Conservation (phyloP, 2,888 invertebrate species). For the Drosophila mettleri region DNA sequence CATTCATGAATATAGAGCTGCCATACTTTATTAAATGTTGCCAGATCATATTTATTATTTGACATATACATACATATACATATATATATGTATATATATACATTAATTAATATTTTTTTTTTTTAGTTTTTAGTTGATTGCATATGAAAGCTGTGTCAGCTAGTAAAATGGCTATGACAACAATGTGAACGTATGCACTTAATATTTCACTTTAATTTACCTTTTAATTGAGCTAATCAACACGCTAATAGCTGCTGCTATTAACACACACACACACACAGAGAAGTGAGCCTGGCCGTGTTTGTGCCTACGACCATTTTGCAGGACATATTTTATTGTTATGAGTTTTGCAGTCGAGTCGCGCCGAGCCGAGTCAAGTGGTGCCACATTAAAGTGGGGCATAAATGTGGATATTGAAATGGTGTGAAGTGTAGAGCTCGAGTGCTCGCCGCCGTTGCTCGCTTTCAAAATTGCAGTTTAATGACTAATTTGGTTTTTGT, state of each 20-base stretch:
- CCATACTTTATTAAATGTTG: neutral
- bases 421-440: neutral
- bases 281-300: neutral
- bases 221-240: conserved; percentile 75
- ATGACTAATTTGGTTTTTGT: conserved; percentile 76
- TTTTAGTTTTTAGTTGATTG: neutral
- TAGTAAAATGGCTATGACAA: conserved; percentile 14
- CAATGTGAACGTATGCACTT: conserved; percentile 42
- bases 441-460: conserved; percentile 26
- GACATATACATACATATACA: no score
- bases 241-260: conserved; percentile 70
- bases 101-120: neutral
- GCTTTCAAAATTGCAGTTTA: conserved; percentile 76
- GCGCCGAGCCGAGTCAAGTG: conserved; percentile 11
- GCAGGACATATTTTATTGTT: conserved; percentile 74
- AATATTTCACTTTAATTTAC: conserved; percentile 74
- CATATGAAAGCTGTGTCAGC: conserved; percentile 5
- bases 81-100: neutral
- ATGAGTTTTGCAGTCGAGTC: conserved; percentile 61
- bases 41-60: neutral
- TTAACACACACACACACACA: conserved; percentile 49
- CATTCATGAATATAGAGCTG: no score
- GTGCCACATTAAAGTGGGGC: conserved; percentile 2
- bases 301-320: conserved; percentile 38
- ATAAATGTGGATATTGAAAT: neutral